A percentile compares a stretch with the other conserved stretches of the same genome.
Evolutionary conservation across 2,888 invertebrate species (phyloP).

Genomic region (Laspeyria flexula): DNA sequence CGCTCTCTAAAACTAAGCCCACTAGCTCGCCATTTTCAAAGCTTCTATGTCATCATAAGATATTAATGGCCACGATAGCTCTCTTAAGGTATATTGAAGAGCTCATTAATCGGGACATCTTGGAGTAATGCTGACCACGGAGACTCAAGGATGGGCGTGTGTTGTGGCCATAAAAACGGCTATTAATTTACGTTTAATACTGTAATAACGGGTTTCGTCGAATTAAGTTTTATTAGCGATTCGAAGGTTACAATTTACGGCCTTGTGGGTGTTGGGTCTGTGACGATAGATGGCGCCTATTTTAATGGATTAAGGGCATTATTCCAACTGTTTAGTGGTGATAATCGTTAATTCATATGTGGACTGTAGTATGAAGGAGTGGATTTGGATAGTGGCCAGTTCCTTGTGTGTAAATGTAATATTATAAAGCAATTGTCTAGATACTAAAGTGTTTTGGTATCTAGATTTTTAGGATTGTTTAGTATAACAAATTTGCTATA

Average conservation of each 20-base stretch:
- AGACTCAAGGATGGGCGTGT: slow-evolving; percentile 50
- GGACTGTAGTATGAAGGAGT: neutral
- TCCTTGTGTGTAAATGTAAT: neutral
- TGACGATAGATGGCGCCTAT: slow-evolving; percentile 12
- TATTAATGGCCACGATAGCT: slow-evolving; percentile 61
- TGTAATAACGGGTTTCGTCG: slow-evolving; percentile 36
- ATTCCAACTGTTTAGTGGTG: neutral
- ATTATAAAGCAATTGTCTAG: neutral
- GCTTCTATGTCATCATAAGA: slow-evolving; percentile 42
- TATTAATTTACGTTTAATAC: slow-evolving; percentile 51
- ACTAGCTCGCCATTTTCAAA: slow-evolving; percentile 17
- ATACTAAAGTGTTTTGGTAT: neutral
- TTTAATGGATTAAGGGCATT: slow-evolving; percentile 1
- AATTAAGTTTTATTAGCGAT: slow-evolving; percentile 42
- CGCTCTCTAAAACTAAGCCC: slow-evolving; percentile 4
- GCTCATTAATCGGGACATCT: slow-evolving; percentile 77
- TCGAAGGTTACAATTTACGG: slow-evolving; percentile 30
- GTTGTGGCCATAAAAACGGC: slow-evolving; percentile 58
- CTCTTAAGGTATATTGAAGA: slow-evolving; percentile 68
- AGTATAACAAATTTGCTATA: neutral
- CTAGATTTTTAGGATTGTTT: neutral
- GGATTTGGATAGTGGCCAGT: neutral
- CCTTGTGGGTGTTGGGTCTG: slow-evolving; percentile 15
- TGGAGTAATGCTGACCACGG: slow-evolving; percentile 72
- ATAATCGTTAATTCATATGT: neutral